phyloP scores from a whole-genome alignment of 2,797 vertebrate genomes.

The Synanceia verrucosa region DNA sequence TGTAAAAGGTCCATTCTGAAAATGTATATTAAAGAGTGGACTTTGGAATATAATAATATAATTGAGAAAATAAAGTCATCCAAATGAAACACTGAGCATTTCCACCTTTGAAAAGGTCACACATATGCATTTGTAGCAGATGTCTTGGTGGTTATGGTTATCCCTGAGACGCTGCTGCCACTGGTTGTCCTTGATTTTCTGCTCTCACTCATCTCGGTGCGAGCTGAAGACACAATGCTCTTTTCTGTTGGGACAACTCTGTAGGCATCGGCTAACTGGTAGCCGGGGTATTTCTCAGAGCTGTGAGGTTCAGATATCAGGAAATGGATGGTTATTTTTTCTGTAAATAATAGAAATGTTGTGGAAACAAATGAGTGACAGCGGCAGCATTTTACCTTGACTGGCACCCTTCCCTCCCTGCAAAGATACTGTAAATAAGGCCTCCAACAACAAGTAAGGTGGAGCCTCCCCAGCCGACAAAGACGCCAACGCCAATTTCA shows the following conservation, averaged over 20 bases:
- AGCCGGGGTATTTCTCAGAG: slow-evolving; percentile 29
- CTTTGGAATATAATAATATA: not conserved
- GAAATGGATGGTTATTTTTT: slow-evolving; percentile 16
- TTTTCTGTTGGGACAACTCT: slow-evolving; percentile 32
- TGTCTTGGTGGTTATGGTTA: slow-evolving; percentile 34
- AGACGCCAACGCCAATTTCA: slow-evolving; percentile 94
- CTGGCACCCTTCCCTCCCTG: slow-evolving; percentile 72
- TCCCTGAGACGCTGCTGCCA: slow-evolving; percentile 54
- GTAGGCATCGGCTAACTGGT: slow-evolving; percentile 48
- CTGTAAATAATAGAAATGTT: not conserved
- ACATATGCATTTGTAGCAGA: slow-evolving; percentile 68
- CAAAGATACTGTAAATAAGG: slow-evolving; percentile 87
- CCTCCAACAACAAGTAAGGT: slow-evolving; percentile 91
- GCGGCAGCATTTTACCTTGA: slow-evolving; percentile 66
- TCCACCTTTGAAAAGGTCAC: slow-evolving; percentile 45
- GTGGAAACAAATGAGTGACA: not conserved
- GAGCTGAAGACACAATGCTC: slow-evolving; percentile 31
- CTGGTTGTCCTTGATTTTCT: slow-evolving; percentile 44
- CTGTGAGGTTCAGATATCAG: slow-evolving; percentile 56
- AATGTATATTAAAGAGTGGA: not conserved
- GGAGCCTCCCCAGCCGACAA: slow-evolving; percentile 94
- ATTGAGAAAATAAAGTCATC: not conserved
- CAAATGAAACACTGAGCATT: not conserved
- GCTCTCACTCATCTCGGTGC: slow-evolving; percentile 31
- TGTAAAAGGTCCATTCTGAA: not conserved